Conservation (phyloP, 2,888 invertebrate genomes). For the Apantesis nais region DNA sequence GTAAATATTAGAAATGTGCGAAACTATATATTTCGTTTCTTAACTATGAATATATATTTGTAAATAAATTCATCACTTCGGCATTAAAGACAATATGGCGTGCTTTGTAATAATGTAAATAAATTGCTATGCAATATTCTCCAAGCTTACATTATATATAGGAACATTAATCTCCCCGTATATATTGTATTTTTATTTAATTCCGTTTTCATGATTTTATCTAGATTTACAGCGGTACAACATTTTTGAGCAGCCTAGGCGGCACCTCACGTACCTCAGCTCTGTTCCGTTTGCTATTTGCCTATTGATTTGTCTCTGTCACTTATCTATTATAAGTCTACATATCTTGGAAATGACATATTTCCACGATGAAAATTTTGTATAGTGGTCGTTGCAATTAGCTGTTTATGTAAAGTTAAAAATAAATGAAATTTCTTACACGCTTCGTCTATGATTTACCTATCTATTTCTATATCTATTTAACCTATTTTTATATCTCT, state of each 20-base stretch:
- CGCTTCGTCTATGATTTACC: background rate
- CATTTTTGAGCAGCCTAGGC: constrained; percentile 17
- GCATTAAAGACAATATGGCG: constrained; percentile 79
- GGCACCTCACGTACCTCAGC: background rate
- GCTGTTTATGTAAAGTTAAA: constrained; percentile 75
- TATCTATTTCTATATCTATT: no score
- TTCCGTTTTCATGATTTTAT: constrained; percentile 34
- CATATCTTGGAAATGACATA: constrained; percentile 48
- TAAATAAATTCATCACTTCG: constrained; percentile 50
- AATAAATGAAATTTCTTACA: constrained; percentile 73
- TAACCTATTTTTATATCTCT: background rate
- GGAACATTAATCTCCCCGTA: constrained; percentile 16
- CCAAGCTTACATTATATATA: constrained; percentile 33
- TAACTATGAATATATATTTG: constrained; percentile 24
- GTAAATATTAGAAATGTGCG: constrained; percentile 11
- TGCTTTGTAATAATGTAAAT: constrained; percentile 75
- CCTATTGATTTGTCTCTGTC: background rate
- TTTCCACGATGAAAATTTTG: constrained; percentile 39
- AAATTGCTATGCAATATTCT: constrained; percentile 51
- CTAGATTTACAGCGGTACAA: constrained; percentile 13
- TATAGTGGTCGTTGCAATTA: constrained; percentile 70
- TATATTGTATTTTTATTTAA: constrained; percentile 31
- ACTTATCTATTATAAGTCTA: constrained; percentile 22
- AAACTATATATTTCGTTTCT: constrained; percentile 2
- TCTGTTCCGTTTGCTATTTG: background rate